Base-by-base conservation (phyloP, 2,888 invertebrate species). In the Muschampia plurimacula region DNA sequence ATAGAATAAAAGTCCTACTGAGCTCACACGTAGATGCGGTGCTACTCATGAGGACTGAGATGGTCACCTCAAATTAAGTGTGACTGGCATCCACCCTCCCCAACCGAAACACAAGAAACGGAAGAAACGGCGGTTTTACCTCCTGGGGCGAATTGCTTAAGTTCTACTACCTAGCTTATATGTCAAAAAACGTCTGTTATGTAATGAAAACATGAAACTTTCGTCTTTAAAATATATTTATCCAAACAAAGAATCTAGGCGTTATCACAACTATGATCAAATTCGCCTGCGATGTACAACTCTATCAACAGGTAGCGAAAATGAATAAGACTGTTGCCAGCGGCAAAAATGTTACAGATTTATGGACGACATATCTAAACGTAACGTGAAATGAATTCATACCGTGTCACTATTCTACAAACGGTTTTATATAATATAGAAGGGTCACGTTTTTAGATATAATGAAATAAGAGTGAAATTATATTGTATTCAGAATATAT, bases 261-360 rank as follows among this genome's bases (percentile, higher is more conserved):
- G 22, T 5, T 49, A 49, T 12, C 2, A n/a, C 41, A 13, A n/a
- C 46, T 65, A 44, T 44, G 32, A 49, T 22, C 65, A 49, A n/a
- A 49, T n/a, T 46, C 22, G 7, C 28, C 3, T 65, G 8, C 28
- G 65, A 49, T 41, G 32, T 39, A 63, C 41, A 39, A 15, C 22
- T 39, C 63, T 63, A 63, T 63, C 63, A 63, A 63, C 63, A 63
- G 63, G 63, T 63, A 63, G 63, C 41, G 63, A 22, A 44, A 32
- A 63, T 10, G 63, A 41, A 63, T 41, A 63, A 41, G 39, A n/a
- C n/a, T 62, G 63, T 44, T 41, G 62, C 15, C 15, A 22, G 41
- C 63, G 22, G 5, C 22, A 8, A 22, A 41, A 39, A 63, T 41
- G 62, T 41, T 39, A 63, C 41, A 62, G 62, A 44, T 63, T 63